Base-by-base conservation (phyloP, 2,888 invertebrate genomes). In the Ectemnius cavifrons region DNA sequence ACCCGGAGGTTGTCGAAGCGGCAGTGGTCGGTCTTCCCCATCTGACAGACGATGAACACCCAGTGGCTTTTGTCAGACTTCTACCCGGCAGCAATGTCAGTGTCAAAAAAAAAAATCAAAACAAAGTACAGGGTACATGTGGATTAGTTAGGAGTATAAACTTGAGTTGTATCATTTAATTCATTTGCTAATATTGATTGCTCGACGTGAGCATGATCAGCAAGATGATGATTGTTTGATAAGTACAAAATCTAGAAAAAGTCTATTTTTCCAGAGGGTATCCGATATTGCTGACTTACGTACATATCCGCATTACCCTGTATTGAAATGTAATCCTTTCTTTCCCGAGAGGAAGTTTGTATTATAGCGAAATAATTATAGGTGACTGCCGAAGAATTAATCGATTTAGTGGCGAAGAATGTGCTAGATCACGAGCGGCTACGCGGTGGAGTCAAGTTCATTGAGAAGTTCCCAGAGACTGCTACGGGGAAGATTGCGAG, bases 1-100 rank as follows among this genome's bases (percentile, higher is more conserved):
- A 90, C 76, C 83, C 87, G 1, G 86, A 70, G 0, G 85, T 91
- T 0, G 16, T 75, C 4, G 90, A 90, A 74, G 89, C 72, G 8
- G 88, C 83, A 1, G 89, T 91, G 2, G 80, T 89, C 0, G 79
- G 85, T 0, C 69, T 85, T 27, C 87, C 88, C 4, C 85, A 89
- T 69, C 59, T 76, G 0, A 56, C 75, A 0, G 89, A 89, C 14
- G 71, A 80, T 2, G 87, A 89, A 52, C 86, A 85, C 56, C 90
- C 89, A 0, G 62, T 90, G 61, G 91, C 89, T 18, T 89, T 88
- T 56, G 82, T 90, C 11, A 77, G 70, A 6, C 79, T 60, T 62
- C 58, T 63, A 6, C 67, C 78, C 0, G 72, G 72, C 0, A 64
- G 73, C 8, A 63, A 86, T 71, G 89, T 89, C 59, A 28, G 75